Evolutionary conservation across 2,113 vertebrate species (phyloP).

Genomic region (Eudorcas thomsonii): DNA sequence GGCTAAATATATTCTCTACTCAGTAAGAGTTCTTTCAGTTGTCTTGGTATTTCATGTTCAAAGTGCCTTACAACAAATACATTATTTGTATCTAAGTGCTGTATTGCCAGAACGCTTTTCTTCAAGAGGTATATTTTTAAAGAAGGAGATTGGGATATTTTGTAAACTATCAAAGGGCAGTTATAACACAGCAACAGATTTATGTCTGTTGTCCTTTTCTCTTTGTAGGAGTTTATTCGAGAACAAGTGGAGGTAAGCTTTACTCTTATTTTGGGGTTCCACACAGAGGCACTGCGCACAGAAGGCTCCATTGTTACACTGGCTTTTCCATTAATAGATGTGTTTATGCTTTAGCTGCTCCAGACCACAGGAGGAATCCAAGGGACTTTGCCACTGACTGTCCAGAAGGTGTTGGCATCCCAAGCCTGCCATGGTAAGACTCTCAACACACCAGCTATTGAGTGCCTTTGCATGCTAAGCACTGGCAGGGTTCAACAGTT

Average conservation of each 20-base stretch:
- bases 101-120: background rate
- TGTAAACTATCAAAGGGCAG: background rate
- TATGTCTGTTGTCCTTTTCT: conserved; percentile 53
- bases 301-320: background rate
- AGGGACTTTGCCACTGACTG: conserved; percentile 88
- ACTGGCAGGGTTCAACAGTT: background rate
- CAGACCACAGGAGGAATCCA: conserved; percentile 87
- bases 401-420: conserved; percentile 94
- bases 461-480: background rate
- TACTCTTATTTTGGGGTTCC: background rate
- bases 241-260: conserved; percentile 93
- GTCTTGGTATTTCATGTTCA: background rate
- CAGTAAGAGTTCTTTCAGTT: background rate
- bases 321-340: conserved; percentile 44
- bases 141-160: conserved; percentile 3
- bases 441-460: background rate
- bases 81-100: background rate
- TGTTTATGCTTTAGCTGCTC: conserved; percentile 83
- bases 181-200: background rate
- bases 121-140: background rate
- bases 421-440: conserved; percentile 95
- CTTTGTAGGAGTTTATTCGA: conserved; percentile 90
- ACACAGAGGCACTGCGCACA: background rate
- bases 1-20: background rate
- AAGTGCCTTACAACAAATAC: background rate